These are phyloP conservation scores for Dreissena polymorpha DNA, from an alignment of 1,140 invertebrate species.

Conservation along the genomic window DNA sequence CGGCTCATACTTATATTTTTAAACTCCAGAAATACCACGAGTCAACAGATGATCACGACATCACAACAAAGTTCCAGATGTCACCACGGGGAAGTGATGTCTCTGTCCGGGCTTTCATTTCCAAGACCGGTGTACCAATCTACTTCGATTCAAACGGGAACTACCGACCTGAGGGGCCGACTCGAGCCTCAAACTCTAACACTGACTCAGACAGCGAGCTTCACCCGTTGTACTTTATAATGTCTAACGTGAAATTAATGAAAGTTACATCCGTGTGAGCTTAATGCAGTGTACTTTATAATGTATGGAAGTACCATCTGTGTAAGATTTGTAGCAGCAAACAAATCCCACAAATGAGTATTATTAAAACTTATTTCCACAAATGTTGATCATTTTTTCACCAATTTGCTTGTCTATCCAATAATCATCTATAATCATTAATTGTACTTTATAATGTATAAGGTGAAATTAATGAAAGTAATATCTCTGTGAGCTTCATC, in stretches of 20 bases:
- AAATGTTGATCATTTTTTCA: too few relatives aligned
- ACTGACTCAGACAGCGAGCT: neutral
- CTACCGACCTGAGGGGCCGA: slow-evolving; percentile 48
- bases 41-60: slow-evolving; percentile 37
- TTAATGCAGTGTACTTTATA: slow-evolving; percentile 43
- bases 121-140: slow-evolving; percentile 48
- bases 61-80: slow-evolving; percentile 55
- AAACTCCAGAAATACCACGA: slow-evolving; percentile 45
- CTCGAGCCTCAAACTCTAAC: neutral
- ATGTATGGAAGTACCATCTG: slow-evolving; percentile 41
- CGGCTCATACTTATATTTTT: neutral
- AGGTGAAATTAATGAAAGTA: neutral
- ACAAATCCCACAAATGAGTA: too few relatives aligned
- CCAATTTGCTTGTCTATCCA: too few relatives aligned
- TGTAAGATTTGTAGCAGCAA: slow-evolving; percentile 7
- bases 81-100: slow-evolving; percentile 27
- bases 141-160: slow-evolving; percentile 54
- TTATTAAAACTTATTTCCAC: too few relatives aligned
- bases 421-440: too few relatives aligned
- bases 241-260: slow-evolving; percentile 40
- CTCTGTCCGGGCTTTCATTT: slow-evolving; percentile 46
- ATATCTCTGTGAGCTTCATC: neutral
- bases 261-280: slow-evolving; percentile 45
- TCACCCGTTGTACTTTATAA: slow-evolving; percentile 50
- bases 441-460: slow-evolving; percentile 37